Evolutionary conservation across 1,140 invertebrate species (phyloP).

Genomic region (Drosophila varians): DNA sequence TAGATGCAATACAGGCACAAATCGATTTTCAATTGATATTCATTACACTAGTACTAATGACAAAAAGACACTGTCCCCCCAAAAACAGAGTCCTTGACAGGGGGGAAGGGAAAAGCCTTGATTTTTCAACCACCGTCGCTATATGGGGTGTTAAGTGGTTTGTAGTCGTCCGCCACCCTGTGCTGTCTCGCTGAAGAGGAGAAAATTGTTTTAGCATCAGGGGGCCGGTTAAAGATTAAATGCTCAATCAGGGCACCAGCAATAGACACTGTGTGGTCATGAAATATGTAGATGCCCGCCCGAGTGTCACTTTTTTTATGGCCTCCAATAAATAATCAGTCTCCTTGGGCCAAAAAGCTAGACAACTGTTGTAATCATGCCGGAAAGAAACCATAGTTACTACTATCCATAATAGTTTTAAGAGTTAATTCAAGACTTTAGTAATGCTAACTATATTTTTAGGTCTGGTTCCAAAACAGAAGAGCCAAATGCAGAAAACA

Average conservation of each 20-base stretch:
- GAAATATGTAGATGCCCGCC: slow-evolving; percentile 31
- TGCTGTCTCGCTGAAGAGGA: slow-evolving; percentile 30
- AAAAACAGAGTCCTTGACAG: slow-evolving; percentile 15
- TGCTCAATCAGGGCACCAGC: slow-evolving; percentile 66
- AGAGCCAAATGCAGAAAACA: slow-evolving; percentile 97
- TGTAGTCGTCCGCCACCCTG: slow-evolving; percentile 44
- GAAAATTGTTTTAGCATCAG: slow-evolving; percentile 54
- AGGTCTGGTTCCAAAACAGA: slow-evolving; percentile 99
- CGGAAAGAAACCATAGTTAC: background rate
- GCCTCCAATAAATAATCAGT: slow-evolving; percentile 53
- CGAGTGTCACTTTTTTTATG: slow-evolving; percentile 33
- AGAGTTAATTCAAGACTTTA: background rate
- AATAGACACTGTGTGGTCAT: slow-evolving; percentile 69
- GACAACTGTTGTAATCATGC: slow-evolving; percentile 9
- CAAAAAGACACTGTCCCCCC: slow-evolving; percentile 33
- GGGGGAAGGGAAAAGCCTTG: slow-evolving; percentile 2
- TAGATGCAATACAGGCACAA: slow-evolving; percentile 24
- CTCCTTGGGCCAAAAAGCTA: background rate
- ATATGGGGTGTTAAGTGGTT: slow-evolving; percentile 78
- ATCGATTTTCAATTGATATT: slow-evolving; percentile 73
- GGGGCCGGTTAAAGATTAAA: slow-evolving; percentile 74
- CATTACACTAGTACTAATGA: slow-evolving; percentile 60
- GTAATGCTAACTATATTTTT: slow-evolving; percentile 33
- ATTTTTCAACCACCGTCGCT: slow-evolving; percentile 60
- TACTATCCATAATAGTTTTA: background rate